These are phyloP conservation scores for Ennomos quercinarius DNA, from an alignment of 2,888 invertebrate genomes.

Conservation along the genomic window DNA sequence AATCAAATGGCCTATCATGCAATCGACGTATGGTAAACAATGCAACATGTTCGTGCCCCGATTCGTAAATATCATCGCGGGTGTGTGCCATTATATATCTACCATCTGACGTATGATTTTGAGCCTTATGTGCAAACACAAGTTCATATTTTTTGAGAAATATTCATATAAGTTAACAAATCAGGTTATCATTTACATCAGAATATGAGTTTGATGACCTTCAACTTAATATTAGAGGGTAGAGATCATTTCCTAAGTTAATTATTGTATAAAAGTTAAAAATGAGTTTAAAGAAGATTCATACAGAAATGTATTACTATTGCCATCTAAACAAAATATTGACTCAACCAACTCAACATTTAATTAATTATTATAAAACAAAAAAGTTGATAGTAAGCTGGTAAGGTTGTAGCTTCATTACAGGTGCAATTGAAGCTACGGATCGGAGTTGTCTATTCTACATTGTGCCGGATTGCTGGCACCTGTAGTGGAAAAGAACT, in stretches of 20 bases:
- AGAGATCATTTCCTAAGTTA: not conserved
- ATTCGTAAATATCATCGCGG: constrained; percentile 61
- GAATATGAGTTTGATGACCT: constrained; percentile 15
- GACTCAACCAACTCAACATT: no score
- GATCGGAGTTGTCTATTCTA: no score
- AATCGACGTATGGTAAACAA: constrained; percentile 63
- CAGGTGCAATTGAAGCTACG: no score
- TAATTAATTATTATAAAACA: no score
- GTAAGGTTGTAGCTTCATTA: no score
- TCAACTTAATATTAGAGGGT: constrained; percentile 16
- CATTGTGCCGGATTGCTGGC: no score
- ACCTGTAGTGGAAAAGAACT: no score
- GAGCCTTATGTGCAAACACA: constrained; percentile 2
- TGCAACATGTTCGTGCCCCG: constrained; percentile 69
- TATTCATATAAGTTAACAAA: not conserved
- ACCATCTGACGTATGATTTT: constrained; percentile 29
- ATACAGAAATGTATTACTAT: no score
- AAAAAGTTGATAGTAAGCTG: no score
- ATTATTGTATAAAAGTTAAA: not conserved
- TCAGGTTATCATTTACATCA: constrained; percentile 3
- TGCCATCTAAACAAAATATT: no score
- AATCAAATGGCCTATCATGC: constrained; percentile 42
- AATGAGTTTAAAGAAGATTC: no score
- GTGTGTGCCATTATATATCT: constrained; percentile 14
- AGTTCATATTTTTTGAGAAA: not conserved